Base-by-base conservation (phyloP, 1,140 invertebrate genomes). In the Carposina sasakii region DNA sequence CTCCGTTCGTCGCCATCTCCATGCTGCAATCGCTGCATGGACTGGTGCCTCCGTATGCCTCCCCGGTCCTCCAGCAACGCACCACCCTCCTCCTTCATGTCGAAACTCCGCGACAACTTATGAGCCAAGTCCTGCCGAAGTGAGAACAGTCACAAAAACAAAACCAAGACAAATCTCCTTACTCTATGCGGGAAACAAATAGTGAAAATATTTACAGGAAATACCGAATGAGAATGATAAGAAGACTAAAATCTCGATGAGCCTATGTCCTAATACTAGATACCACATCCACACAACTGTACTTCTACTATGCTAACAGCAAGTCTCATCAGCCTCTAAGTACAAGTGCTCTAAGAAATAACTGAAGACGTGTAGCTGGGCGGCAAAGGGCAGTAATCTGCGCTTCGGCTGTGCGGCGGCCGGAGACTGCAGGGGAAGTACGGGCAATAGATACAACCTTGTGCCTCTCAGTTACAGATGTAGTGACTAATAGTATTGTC, bases 31-130 rank as follows among this genome's bases (percentile, higher is more conserved):
- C 90, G 72, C 81, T 91, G 90, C 90, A 91, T 90, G 43, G 90
- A 91, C 83, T 91, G 87, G 82, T 89, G 86, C 57, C 89, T 67
- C 48, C 88, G 72, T 71, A 89, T 87, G n/a, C 81, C 76, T n/a
- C 85, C 72, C 59, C 67, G 84, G 60, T 75, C 89, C 45, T 92
- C 91, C 62, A 92, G 89, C 62, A 93, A 83, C 56, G 86, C 87
- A 55, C 92, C 91, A 33, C 92, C 90, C 44, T 93, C 92, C 63
- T 94, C 92, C 83, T 94, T 93, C 91, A 94, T 93, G 85, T 93
- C 92, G 85, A 93, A 94, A 85, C 92, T 93, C 64, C 92, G 86
- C 56, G 92, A 93, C 54, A 94, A 86, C 82, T 94, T 94, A 86
- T 93, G 92, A 57, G 92, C 92, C 85, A 94, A 85, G 87, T 94